phyloP scores from a whole-genome alignment of 2,113 vertebrate species.

The Spheniscus mendiculus region DNA sequence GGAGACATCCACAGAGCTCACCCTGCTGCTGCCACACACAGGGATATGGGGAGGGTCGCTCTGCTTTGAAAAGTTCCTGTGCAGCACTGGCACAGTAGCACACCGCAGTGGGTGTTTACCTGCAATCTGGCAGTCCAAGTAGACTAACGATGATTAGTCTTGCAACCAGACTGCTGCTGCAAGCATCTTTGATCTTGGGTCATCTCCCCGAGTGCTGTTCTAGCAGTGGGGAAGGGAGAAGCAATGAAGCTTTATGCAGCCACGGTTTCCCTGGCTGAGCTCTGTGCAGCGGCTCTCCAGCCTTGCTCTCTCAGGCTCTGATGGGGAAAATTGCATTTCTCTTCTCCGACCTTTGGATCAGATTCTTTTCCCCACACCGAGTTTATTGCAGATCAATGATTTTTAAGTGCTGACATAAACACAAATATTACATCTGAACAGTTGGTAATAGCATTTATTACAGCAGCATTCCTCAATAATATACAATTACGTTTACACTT shows the following conservation, averaged over 20 bases:
- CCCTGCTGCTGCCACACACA: neutral
- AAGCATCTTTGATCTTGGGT: neutral
- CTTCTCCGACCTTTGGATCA: neutral
- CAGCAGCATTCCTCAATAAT: conserved; percentile 3
- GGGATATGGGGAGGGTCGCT: neutral
- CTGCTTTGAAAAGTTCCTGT: neutral
- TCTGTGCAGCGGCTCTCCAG: neutral
- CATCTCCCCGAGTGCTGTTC: neutral
- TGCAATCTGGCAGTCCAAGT: neutral
- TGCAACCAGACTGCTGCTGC: neutral
- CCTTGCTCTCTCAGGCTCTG: neutral
- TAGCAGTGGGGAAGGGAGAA: neutral
- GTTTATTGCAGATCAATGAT: conserved; percentile 54
- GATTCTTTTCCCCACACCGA: neutral
- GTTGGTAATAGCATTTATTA: conserved; percentile 37
- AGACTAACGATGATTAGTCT: neutral
- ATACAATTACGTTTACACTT: conserved; percentile 24
- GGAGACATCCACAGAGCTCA: neutral
- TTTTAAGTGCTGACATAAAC: conserved; percentile 63
- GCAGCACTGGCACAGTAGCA: neutral
- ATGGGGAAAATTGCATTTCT: conserved; percentile 19
- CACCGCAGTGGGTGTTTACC: neutral
- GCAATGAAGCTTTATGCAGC: neutral
- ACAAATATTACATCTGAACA: conserved; percentile 41
- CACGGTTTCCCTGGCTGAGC: neutral